A percentile compares a stretch with the other conserved stretches of the same genome.
Conservation (phyloP, 2,113 vertebrate genomes). For the Fulica atra region DNA sequence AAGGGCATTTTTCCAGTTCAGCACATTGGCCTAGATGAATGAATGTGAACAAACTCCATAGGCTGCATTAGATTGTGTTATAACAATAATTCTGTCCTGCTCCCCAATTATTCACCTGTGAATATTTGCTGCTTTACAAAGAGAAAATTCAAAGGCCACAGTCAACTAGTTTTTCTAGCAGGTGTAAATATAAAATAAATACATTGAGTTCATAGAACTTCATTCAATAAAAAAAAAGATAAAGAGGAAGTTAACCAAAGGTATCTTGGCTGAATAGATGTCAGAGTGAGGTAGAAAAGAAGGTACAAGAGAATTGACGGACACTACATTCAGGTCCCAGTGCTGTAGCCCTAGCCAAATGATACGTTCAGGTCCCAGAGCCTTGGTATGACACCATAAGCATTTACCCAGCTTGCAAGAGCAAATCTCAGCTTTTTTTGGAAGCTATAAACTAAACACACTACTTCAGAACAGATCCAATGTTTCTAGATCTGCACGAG, state of each 20-base stretch:
- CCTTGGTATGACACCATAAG: background rate
- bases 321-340: background rate
- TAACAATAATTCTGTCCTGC: background rate
- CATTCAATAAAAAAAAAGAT: background rate
- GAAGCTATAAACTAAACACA: background rate
- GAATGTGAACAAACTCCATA: background rate
- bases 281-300: background rate
- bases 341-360: background rate
- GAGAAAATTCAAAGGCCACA: background rate
- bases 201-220: background rate
- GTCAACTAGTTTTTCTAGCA: background rate
- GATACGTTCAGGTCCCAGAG: background rate
- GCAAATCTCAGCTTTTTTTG: background rate
- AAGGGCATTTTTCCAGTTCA: background rate
- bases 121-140: background rate
- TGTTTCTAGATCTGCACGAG: background rate
- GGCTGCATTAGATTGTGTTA: background rate
- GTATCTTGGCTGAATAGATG: background rate
- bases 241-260: background rate
- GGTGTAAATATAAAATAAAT: background rate
- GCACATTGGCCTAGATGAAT: background rate
- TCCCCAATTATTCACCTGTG: background rate
- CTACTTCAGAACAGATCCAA: background rate
- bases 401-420: background rate
- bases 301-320: background rate